phyloP scores from a whole-genome alignment of 2,797 vertebrate species.

The Tauraco hartlaubi region DNA sequence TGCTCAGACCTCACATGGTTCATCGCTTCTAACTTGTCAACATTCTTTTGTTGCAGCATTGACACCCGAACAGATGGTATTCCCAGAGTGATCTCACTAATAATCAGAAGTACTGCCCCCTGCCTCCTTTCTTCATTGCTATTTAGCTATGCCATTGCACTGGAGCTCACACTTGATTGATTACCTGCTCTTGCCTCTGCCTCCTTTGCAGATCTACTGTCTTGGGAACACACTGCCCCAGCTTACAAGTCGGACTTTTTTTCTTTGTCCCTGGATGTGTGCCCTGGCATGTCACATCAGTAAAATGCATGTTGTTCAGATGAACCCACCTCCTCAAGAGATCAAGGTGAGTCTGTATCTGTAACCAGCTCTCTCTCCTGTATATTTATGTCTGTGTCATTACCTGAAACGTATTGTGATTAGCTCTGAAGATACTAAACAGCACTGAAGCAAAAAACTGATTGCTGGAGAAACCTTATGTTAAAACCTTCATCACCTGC shows the following conservation, averaged over 20 bases:
- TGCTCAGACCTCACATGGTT: not conserved
- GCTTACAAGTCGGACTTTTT: not conserved
- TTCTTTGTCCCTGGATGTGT: slow-evolving; percentile 13
- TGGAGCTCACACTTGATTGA: slow-evolving; percentile 27
- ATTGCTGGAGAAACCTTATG: not conserved
- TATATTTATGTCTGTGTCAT: not conserved
- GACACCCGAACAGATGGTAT: slow-evolving; percentile 47
- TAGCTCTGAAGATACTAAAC: not conserved
- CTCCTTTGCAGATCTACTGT: not conserved
- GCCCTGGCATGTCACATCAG: not conserved
- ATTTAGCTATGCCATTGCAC: not conserved
- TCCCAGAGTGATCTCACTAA: not conserved
- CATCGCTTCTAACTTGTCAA: not conserved
- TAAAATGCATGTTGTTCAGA: not conserved
- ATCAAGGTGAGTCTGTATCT: not conserved
- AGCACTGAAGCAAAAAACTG: not conserved
- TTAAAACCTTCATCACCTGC: not conserved
- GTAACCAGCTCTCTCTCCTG: not conserved
- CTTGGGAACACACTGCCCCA: not conserved
- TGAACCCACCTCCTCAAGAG: not conserved
- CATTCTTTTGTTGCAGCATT: not conserved
- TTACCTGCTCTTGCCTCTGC: slow-evolving; percentile 19
- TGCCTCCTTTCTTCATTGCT: slow-evolving; percentile 11
- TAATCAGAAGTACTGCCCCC: slow-evolving; percentile 39
- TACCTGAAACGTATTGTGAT: not conserved